Percentiles rank a stretch among this genome's conserved stretches.
These are phyloP conservation scores for Hypsopygia costalis DNA, from an alignment of 2,888 invertebrate genomes.

Conservation along the genomic window DNA sequence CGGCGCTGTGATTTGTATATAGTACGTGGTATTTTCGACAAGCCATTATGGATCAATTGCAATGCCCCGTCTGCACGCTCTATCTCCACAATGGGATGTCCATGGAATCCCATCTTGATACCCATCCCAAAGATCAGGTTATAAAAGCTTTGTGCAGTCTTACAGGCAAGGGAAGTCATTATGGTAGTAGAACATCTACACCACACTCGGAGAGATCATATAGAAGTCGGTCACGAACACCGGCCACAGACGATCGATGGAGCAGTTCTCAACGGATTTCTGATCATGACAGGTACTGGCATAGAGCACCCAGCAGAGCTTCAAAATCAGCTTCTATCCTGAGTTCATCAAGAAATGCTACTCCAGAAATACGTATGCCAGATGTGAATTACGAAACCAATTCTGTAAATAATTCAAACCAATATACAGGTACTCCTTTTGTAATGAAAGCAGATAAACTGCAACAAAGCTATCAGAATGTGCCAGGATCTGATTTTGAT, in stretches of 20 bases:
- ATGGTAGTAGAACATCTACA: constrained; percentile 62
- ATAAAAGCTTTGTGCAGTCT: constrained; percentile 86
- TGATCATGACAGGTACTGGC: constrained; percentile 67
- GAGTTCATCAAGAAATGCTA: constrained; percentile 45
- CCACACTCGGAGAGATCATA: constrained; percentile 66
- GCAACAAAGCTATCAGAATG: constrained; percentile 45
- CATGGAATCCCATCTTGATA: constrained; percentile 89
- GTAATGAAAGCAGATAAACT: constrained; percentile 55
- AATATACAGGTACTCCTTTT: constrained; percentile 42
- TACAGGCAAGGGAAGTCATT: constrained; percentile 63
- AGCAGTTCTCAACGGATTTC: constrained; percentile 41
- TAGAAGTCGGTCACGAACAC: constrained; percentile 62
- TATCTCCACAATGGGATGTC: constrained; percentile 91
- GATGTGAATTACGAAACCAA: constrained; percentile 57
- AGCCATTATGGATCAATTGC: constrained; percentile 71
- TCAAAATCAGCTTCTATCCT: constrained; percentile 46
- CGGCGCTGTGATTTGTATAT: constrained; percentile 15
- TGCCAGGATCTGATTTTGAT: constrained; percentile 49
- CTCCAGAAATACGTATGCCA: constrained; percentile 53
- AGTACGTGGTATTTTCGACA: constrained; percentile 12
- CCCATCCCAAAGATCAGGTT: constrained; percentile 93
- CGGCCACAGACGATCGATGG: constrained; percentile 62
- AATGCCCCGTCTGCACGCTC: constrained; percentile 92
- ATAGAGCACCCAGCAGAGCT: constrained; percentile 57
- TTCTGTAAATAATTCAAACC: constrained; percentile 31